These are phyloP conservation scores for Hystrix brachyura DNA, from an alignment of 2,113 vertebrate genomes.

Conservation along the genomic window DNA sequence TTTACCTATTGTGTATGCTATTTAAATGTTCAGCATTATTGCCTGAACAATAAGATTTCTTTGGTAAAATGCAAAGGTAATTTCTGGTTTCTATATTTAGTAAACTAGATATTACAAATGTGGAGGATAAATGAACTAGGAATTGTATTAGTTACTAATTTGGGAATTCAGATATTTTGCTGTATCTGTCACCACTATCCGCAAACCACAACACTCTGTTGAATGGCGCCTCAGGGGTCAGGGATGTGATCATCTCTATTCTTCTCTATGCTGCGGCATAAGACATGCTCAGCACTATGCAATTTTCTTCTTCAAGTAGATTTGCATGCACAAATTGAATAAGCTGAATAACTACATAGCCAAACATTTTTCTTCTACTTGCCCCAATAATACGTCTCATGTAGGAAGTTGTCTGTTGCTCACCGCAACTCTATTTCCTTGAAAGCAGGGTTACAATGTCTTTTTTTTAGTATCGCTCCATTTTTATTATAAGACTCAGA, in stretches of 20 bases:
- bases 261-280: background rate
- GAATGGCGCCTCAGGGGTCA: background rate
- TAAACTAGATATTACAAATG: background rate
- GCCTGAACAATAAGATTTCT: slow-evolving; percentile 20
- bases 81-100: slow-evolving; percentile 56
- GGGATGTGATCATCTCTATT: slow-evolving; percentile 27
- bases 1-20: slow-evolving; percentile 28
- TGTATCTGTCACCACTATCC: background rate
- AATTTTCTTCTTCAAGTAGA: slow-evolving; percentile 42
- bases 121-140: slow-evolving; percentile 37
- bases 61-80: slow-evolving; percentile 10
- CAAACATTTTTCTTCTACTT: background rate
- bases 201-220: background rate
- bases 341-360: background rate
- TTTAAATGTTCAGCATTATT: slow-evolving; percentile 7
- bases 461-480: background rate
- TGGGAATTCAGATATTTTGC: slow-evolving; percentile 15
- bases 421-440: slow-evolving; percentile 31
- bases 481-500: slow-evolving; percentile 38
- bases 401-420: background rate
- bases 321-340: background rate
- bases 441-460: background rate
- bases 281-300: background rate
- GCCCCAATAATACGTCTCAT: background rate
- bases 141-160: slow-evolving; percentile 54